phyloP scores from a whole-genome alignment of 2,888 invertebrate genomes.

The Metopia argyrocephala region DNA sequence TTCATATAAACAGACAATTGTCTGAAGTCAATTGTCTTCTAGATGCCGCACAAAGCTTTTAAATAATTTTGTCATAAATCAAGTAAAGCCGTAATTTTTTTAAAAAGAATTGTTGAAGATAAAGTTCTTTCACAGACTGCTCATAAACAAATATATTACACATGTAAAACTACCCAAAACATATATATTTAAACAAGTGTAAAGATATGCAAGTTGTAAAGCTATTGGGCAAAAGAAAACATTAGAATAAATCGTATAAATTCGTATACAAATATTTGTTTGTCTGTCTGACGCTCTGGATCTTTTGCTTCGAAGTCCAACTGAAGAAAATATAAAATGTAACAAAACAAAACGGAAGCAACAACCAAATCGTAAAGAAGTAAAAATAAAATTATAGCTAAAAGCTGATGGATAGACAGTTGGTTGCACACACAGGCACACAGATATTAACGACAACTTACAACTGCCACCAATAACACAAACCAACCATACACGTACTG shows the following conservation, averaged over 20 bases:
- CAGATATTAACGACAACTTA: slow-evolving; percentile 8
- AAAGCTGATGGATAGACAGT: neutral
- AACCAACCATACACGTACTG: no score
- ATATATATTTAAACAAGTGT: neutral
- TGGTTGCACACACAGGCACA: neutral
- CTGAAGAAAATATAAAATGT: neutral
- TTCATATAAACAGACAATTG: no score
- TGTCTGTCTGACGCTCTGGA: neutral
- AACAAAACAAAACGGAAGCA: slow-evolving; percentile 36
- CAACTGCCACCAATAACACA: neutral
- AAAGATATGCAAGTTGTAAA: slow-evolving; percentile 3
- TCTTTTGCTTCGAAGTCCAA: slow-evolving; percentile 3
- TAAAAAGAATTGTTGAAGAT: no score
- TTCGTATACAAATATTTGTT: slow-evolving; percentile 9
- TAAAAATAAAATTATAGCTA: neutral
- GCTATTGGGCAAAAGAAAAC: neutral
- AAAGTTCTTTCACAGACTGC: neutral
- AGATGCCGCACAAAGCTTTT: no score
- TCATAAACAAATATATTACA: neutral
- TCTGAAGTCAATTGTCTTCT: no score
- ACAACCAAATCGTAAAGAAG: slow-evolving; percentile 43
- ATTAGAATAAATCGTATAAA: slow-evolving; percentile 33
- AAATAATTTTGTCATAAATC: no score
- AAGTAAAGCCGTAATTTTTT: no score
- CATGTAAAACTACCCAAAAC: neutral